Evolutionary conservation across 2,888 invertebrate species (phyloP).

Genomic region (Caenorhabditis macrosperma): DNA sequence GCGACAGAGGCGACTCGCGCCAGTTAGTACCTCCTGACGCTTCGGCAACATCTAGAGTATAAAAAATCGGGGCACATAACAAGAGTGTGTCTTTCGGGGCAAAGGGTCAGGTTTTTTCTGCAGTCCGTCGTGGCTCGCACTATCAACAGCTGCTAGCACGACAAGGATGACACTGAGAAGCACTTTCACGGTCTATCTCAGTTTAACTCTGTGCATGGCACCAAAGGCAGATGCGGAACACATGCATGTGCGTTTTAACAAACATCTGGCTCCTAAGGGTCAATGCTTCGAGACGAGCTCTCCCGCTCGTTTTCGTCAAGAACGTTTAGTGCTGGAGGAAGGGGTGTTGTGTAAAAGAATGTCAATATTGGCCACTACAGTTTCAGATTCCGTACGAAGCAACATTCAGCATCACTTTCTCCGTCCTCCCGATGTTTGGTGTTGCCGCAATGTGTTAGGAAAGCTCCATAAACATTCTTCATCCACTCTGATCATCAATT

Average conservation of each 20-base stretch:
- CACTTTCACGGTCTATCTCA: slow-evolving; percentile 11
- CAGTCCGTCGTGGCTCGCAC: slow-evolving; percentile 25
- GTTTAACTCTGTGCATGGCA: neutral
- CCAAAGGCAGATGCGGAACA: slow-evolving; percentile 6
- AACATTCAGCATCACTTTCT: slow-evolving; percentile 4
- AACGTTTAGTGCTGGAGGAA: neutral
- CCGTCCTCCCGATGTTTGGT: slow-evolving; percentile 34
- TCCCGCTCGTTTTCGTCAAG: neutral
- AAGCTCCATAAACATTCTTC: slow-evolving; percentile 39
- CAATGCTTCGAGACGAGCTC: neutral
- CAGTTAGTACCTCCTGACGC: slow-evolving; percentile 33
- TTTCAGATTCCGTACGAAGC: slow-evolving; percentile 8
- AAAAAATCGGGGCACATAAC: neutral
- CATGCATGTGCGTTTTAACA: slow-evolving; percentile 6
- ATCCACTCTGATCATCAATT: slow-evolving; percentile 41
- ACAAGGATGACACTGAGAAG: slow-evolving; percentile 25
- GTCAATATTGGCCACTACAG: slow-evolving; percentile 1
- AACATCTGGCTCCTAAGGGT: slow-evolving; percentile 9
- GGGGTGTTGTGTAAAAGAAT: neutral
- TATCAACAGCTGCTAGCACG: slow-evolving; percentile 38
- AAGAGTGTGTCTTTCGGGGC: neutral
- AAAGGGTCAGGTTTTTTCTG: slow-evolving; percentile 33
- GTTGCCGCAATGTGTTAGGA: slow-evolving; percentile 12
- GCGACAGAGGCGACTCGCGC: neutral
- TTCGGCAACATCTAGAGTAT: slow-evolving; percentile 38